Conservation (phyloP, 2,113 vertebrate genomes). For the Actinemys pallida region DNA sequence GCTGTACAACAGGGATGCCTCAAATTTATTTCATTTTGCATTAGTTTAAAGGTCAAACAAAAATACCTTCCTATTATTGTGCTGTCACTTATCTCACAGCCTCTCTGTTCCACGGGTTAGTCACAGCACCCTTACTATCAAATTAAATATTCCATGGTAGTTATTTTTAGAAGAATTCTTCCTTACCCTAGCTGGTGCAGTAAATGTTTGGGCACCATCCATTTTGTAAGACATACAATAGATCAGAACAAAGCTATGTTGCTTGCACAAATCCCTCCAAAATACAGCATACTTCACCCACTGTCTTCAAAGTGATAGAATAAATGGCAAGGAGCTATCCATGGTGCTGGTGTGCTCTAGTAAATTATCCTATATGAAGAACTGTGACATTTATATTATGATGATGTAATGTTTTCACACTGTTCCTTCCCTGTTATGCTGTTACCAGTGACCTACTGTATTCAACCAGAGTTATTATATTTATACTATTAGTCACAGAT, state of each 20-base stretch:
- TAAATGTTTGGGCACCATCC: slow-evolving; percentile 17
- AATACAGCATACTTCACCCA: neutral
- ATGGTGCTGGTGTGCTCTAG: neutral
- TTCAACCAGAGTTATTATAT: neutral
- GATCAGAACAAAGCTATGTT: neutral
- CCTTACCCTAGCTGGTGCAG: neutral
- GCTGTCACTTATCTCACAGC: slow-evolving; percentile 47
- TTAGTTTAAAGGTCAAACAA: slow-evolving; percentile 55
- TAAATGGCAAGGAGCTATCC: neutral
- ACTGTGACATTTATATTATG: neutral
- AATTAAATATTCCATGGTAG: slow-evolving; percentile 28
- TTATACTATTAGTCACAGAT: neutral
- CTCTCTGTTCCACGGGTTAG: slow-evolving; percentile 32
- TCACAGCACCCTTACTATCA: slow-evolving; percentile 44
- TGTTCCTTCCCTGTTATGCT: neutral
- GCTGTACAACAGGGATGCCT: neutral
- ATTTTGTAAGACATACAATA: neutral
- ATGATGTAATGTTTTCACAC: neutral
- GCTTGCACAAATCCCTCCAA: neutral
- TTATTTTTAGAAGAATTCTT: slow-evolving; percentile 65
- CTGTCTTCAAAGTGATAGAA: neutral
- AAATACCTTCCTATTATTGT: slow-evolving; percentile 4
- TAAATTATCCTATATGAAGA: neutral
- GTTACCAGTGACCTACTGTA: fast-evolving
- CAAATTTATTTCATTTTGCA: slow-evolving; percentile 3